phyloP scores from a whole-genome alignment of 2,797 vertebrate genomes.

The Philypnodon macrostomus region DNA sequence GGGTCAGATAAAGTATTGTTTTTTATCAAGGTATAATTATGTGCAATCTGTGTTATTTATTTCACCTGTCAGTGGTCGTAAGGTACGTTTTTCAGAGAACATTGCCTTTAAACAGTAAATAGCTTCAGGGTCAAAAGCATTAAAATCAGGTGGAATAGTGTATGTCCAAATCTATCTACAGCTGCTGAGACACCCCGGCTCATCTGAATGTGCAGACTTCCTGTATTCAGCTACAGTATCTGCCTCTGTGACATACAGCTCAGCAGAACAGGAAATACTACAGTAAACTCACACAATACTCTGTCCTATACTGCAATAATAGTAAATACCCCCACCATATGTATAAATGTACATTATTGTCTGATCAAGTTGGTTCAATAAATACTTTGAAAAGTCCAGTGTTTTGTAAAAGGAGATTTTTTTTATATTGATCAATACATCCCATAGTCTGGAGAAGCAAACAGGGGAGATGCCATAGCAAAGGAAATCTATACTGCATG shows the following conservation, averaged over 20 bases:
- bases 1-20: too few relatives aligned
- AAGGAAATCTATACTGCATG: too few relatives aligned
- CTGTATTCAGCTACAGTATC: conserved; percentile 8
- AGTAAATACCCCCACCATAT: conserved; percentile 40
- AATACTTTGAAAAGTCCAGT: conserved; percentile 29
- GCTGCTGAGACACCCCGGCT: conserved; percentile 5
- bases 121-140: conserved; percentile 26
- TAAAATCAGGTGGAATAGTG: background rate
- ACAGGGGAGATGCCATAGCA: too few relatives aligned
- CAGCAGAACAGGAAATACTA: conserved; percentile 21
- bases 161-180: background rate
- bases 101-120: too few relatives aligned
- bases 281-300: conserved; percentile 20
- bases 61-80: too few relatives aligned
- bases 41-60: too few relatives aligned
- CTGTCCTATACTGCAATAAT: conserved; percentile 32
- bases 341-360: conserved; percentile 47
- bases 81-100: too few relatives aligned
- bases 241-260: conserved; percentile 16
- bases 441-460: too few relatives aligned
- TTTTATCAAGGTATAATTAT: too few relatives aligned
- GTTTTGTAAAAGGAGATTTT: too few relatives aligned
- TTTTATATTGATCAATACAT: too few relatives aligned
- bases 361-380: conserved; percentile 32
- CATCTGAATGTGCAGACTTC: conserved; percentile 1